Conservation (phyloP, 2,888 invertebrate species). For the Mantis religiosa region DNA sequence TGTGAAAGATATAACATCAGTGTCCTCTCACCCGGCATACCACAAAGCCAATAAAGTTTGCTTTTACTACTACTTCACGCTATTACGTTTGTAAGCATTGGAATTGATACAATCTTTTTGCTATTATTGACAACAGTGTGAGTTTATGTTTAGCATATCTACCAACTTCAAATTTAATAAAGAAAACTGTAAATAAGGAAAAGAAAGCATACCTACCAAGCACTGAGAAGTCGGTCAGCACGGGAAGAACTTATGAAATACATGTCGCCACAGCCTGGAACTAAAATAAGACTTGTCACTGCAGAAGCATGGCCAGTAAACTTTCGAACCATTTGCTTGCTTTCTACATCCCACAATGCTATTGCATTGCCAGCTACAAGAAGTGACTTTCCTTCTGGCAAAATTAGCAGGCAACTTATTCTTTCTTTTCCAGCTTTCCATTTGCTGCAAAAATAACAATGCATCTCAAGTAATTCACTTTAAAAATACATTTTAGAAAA, state of each 20-base stretch:
- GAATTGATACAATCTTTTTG: too few species aligned
- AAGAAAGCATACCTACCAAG: conserved; percentile 36
- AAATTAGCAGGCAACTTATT: conserved; percentile 57
- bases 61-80: too few species aligned
- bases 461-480: background rate
- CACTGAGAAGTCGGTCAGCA: conserved; percentile 38
- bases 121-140: too few species aligned
- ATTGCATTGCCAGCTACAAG: conserved; percentile 48
- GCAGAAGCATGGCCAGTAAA: conserved; percentile 62
- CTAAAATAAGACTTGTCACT: conserved; percentile 48
- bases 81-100: too few species aligned
- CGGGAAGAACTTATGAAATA: conserved; percentile 46
- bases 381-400: conserved; percentile 45
- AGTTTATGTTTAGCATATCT: background rate
- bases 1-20: too few species aligned
- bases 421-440: conserved; percentile 62
- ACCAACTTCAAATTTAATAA: background rate
- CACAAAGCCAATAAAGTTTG: too few species aligned
- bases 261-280: conserved; percentile 37
- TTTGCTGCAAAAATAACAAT: conserved; percentile 47
- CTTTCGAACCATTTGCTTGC: conserved; percentile 55
- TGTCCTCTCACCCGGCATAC: too few species aligned
- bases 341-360: conserved; percentile 60
- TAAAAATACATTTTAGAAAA: too few species aligned
- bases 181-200: background rate